Evolutionary conservation across 2,113 vertebrate species (phyloP).

Genomic region (Helogale parvula): DNA sequence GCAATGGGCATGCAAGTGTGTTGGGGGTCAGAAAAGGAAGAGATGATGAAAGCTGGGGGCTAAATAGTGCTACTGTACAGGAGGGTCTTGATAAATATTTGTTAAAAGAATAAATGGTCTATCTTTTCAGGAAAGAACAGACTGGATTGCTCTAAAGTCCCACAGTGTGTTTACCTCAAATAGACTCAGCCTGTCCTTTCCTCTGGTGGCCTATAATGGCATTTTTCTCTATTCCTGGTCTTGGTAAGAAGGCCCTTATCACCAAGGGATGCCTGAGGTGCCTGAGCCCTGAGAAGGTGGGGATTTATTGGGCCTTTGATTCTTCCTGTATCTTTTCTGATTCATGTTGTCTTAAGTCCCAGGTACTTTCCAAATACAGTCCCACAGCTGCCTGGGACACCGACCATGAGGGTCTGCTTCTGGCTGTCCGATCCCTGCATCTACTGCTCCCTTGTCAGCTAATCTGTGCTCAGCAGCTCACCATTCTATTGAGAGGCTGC

Average conservation of each 20-base stretch:
- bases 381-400: not conserved
- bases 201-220: not conserved
- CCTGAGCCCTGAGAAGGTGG: not conserved
- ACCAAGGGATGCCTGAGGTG: not conserved
- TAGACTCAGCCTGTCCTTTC: not conserved
- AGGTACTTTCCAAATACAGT: not conserved
- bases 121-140: not conserved
- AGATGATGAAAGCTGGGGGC: not conserved
- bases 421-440: not conserved
- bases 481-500: not conserved
- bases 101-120: slow-evolving; percentile 5
- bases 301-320: not conserved
- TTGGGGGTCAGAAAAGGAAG: not conserved
- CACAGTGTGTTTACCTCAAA: not conserved
- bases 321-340: not conserved
- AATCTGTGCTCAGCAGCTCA: not conserved
- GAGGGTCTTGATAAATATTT: not conserved
- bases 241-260: not conserved
- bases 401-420: not conserved
- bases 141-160: not conserved
- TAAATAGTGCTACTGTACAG: not conserved
- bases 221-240: not conserved
- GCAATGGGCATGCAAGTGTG: not conserved
- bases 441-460: not conserved
- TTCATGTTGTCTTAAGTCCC: not conserved